Percentiles rank a stretch among this genome's conserved stretches.
These are phyloP conservation scores for Mechanitis mazaeus DNA, from an alignment of 2,888 invertebrate genomes.

Conservation along the genomic window DNA sequence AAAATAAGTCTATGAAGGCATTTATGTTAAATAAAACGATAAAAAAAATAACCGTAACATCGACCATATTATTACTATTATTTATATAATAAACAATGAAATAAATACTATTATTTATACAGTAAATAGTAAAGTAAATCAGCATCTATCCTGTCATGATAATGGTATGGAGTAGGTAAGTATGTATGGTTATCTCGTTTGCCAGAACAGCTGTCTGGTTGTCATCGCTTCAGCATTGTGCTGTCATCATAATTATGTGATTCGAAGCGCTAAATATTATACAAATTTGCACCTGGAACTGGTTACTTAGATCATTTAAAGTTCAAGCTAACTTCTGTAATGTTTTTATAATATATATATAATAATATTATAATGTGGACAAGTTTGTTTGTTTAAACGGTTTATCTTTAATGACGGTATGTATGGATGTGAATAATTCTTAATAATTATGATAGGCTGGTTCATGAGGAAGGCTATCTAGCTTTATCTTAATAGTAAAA, in stretches of 20 bases:
- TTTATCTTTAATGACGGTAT: too few relatives aligned
- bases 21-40: too few relatives aligned
- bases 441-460: too few relatives aligned
- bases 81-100: background rate
- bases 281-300: slow-evolving; percentile 3
- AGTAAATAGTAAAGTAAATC: background rate
- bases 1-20: too few relatives aligned
- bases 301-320: background rate
- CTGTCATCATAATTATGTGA: slow-evolving; percentile 60
- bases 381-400: too few relatives aligned
- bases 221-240: slow-evolving; percentile 53
- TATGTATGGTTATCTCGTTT: slow-evolving; percentile 3
- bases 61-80: background rate
- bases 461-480: too few relatives aligned
- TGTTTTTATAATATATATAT: too few relatives aligned
- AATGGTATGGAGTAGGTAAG: background rate
- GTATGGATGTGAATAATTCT: too few relatives aligned
- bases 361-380: too few relatives aligned
- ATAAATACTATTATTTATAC: too few relatives aligned
- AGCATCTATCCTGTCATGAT: background rate
- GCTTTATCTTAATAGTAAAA: too few relatives aligned
- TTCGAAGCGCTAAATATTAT: slow-evolving; percentile 13
- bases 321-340: too few relatives aligned
- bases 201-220: slow-evolving; percentile 47
- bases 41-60: background rate